phyloP scores from a whole-genome alignment of 2,888 invertebrate genomes.

The Coenonympha glycerion region DNA sequence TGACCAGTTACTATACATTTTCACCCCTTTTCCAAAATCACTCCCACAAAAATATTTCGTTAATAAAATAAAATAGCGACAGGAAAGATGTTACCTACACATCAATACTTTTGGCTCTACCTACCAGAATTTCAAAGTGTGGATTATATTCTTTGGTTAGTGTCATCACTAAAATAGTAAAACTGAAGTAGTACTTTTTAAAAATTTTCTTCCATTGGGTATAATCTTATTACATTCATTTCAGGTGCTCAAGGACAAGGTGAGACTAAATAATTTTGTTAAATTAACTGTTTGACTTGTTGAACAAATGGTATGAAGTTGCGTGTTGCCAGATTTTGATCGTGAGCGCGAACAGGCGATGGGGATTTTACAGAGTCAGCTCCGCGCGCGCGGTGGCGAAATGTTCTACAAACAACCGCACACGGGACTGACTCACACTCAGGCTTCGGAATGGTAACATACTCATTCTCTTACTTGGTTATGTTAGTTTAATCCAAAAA shows the following conservation, averaged over 20 bases:
- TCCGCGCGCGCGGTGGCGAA: constrained; percentile 44
- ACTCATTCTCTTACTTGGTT: constrained; percentile 13
- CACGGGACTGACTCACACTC: constrained; percentile 42
- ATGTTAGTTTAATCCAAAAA: too few species aligned
- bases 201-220: too few species aligned
- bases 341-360: constrained; percentile 41
- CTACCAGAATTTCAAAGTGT: too few species aligned
- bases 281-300: not conserved
- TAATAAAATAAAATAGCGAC: too few species aligned
- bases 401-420: constrained; percentile 50
- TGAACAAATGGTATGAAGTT: not conserved
- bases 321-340: constrained; percentile 33
- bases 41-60: too few species aligned
- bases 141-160: too few species aligned
- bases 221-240: not conserved
- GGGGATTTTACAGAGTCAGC: constrained; percentile 41
- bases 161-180: too few species aligned
- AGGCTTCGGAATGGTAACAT: constrained; percentile 48
- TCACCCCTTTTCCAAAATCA: too few species aligned
- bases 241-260: constrained; percentile 10
- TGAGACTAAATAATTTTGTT: not conserved
- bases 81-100: too few species aligned
- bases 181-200: too few species aligned
- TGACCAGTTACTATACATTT: too few species aligned
- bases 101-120: too few species aligned